phyloP scores from a whole-genome alignment of 2,797 vertebrate species.

The Pyrocephalus nanus region DNA sequence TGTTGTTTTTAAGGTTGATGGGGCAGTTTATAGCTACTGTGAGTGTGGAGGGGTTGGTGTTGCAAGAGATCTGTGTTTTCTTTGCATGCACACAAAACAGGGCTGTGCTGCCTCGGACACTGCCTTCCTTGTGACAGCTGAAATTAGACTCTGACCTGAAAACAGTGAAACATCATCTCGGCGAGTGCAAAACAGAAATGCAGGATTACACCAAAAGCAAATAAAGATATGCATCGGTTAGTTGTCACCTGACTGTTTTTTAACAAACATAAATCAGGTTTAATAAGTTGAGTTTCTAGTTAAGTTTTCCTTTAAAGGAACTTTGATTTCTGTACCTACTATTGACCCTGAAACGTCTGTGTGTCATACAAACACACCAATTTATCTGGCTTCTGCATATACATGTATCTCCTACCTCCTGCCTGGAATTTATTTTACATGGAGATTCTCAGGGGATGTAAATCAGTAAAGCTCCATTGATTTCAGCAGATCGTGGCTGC shows the following conservation, averaged over 20 bases:
- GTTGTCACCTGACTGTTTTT: slow-evolving; percentile 58
- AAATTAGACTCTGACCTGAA: slow-evolving; percentile 63
- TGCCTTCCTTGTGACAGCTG: slow-evolving; percentile 35
- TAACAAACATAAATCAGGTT: slow-evolving; percentile 59
- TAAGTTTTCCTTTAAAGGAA: not conserved
- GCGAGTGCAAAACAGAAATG: slow-evolving; percentile 45
- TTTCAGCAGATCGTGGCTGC: slow-evolving; percentile 34
- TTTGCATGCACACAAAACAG: slow-evolving; percentile 28
- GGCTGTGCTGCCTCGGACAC: not conserved
- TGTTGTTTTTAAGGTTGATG: not conserved
- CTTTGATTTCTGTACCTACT: not conserved
- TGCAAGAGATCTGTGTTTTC: slow-evolving; percentile 43
- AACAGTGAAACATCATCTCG: slow-evolving; percentile 18
- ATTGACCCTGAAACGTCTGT: not conserved
- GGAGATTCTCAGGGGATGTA: slow-evolving; percentile 34
- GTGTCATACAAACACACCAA: not conserved
- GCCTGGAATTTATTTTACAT: slow-evolving; percentile 19
- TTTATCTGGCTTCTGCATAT: slow-evolving; percentile 13
- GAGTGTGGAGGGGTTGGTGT: not conserved
- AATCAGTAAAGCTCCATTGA: slow-evolving; percentile 46
- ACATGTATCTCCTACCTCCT: not conserved
- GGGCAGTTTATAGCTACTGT: not conserved
- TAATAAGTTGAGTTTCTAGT: slow-evolving; percentile 23
- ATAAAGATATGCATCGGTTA: slow-evolving; percentile 62
- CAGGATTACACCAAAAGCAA: slow-evolving; percentile 64